Percentiles rank a stretch among this genome's conserved stretches.
Conservation (phyloP, 1,140 invertebrate species). For the Trachymyrmex cornetzi region DNA sequence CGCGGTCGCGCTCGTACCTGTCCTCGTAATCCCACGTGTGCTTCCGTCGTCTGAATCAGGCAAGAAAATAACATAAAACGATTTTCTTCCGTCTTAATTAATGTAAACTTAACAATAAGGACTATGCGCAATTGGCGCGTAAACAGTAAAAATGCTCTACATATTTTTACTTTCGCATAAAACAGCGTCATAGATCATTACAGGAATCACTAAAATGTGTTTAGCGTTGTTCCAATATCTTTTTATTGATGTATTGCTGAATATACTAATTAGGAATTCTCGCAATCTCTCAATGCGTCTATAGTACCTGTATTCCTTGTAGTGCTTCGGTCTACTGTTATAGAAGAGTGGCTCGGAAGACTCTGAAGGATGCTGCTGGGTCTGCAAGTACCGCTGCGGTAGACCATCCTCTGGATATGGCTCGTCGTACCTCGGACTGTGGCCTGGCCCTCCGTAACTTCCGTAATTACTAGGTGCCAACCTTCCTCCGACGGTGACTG, state of each 20-base stretch:
- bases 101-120: slow-evolving; percentile 11
- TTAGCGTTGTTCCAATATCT: neutral
- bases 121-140: neutral
- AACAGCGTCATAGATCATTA: neutral
- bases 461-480: slow-evolving; percentile 82
- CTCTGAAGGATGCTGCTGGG: slow-evolving; percentile 84
- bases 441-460: slow-evolving; percentile 84
- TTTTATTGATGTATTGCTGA: neutral
- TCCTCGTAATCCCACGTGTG: slow-evolving; percentile 89
- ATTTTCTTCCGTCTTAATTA: slow-evolving; percentile 63
- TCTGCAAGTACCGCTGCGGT: slow-evolving; percentile 85
- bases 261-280: neutral
- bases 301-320: slow-evolving; percentile 87
- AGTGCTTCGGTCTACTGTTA: slow-evolving; percentile 93
- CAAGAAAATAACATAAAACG: slow-evolving; percentile 78
- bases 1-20: slow-evolving; percentile 85
- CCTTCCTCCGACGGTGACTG: slow-evolving; percentile 78
- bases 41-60: slow-evolving; percentile 87
- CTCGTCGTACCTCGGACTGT: slow-evolving; percentile 86
- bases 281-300: neutral
- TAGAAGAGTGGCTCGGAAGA: slow-evolving; percentile 95
- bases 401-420: slow-evolving; percentile 86
- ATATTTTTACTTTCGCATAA: slow-evolving; percentile 10
- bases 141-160: neutral
- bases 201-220: neutral